Conservation (phyloP, 2,888 invertebrate species). For the Sarcophaga subvicina region DNA sequence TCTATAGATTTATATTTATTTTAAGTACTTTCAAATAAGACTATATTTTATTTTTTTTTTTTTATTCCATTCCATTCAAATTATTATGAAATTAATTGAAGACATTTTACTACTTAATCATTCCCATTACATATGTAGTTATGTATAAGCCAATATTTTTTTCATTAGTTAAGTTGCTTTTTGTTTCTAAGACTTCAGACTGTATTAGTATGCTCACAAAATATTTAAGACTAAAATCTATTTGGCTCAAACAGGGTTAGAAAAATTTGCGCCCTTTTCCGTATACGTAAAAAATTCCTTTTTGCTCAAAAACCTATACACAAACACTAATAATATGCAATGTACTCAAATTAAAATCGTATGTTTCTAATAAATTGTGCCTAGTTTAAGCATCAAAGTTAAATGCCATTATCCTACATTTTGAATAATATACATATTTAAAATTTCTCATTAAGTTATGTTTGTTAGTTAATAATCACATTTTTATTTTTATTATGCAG, state of each 20-base stretch:
- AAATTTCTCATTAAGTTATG: background rate
- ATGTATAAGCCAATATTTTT: too few relatives aligned
- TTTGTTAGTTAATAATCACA: background rate
- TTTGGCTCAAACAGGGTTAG: background rate
- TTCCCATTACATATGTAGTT: background rate
- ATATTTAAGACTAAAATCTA: background rate
- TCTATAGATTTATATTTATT: background rate
- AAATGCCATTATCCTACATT: background rate
- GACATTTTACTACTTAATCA: background rate
- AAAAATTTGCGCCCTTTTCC: background rate
- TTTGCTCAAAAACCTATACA: conserved; percentile 46
- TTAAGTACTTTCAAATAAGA: background rate
- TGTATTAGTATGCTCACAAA: background rate
- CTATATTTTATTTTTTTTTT: background rate
- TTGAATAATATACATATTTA: background rate
- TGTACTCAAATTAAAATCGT: conserved; percentile 33
- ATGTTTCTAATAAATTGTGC: conserved; percentile 63
- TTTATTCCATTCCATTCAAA: background rate
- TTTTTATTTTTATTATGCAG: too few relatives aligned
- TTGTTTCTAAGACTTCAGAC: too few relatives aligned
- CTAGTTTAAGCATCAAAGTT: conserved; percentile 28
- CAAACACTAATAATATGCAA: background rate
- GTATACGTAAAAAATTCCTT: background rate
- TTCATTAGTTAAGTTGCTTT: too few relatives aligned
- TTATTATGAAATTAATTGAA: background rate